phyloP scores from a whole-genome alignment of 1,140 invertebrate species.

The Octopus bimaculoides region DNA sequence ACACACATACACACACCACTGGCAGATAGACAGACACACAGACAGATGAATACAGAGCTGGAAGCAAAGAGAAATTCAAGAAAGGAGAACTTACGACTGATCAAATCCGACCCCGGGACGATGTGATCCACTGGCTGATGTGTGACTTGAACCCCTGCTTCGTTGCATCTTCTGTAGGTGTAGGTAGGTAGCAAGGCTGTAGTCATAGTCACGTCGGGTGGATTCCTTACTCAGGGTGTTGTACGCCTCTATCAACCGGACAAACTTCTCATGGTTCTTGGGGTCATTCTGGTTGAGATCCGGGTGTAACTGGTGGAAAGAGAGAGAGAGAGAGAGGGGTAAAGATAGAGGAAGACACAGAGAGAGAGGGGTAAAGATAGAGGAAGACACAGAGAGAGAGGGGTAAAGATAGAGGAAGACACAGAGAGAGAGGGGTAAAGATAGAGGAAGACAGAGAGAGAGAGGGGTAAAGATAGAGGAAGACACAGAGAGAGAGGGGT shows the following conservation, averaged over 20 bases:
- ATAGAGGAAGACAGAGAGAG: constrained; percentile 17
- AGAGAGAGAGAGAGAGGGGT: constrained; percentile 13
- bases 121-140: constrained; percentile 12
- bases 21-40: not conserved
- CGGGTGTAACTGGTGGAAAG: constrained; percentile 62
- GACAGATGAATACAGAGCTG: not conserved
- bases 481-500: not conserved
- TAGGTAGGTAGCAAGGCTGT: constrained; percentile 20
- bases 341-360: not conserved
- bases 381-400: no score
- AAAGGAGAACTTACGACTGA: not conserved
- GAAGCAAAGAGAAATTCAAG: not conserved
- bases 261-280: constrained; percentile 61
- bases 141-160: constrained; percentile 11
- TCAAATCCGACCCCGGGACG: constrained; percentile 12
- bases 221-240: constrained; percentile 62
- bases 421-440: not conserved
- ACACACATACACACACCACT: no score
- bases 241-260: constrained; percentile 67
- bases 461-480: not conserved
- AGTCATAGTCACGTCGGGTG: constrained; percentile 63
- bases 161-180: not conserved
- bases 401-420: not conserved
- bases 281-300: constrained; percentile 62
- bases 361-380: not conserved